Conservation (phyloP, 1,140 invertebrate species). For the Temnothorax longispinosus region DNA sequence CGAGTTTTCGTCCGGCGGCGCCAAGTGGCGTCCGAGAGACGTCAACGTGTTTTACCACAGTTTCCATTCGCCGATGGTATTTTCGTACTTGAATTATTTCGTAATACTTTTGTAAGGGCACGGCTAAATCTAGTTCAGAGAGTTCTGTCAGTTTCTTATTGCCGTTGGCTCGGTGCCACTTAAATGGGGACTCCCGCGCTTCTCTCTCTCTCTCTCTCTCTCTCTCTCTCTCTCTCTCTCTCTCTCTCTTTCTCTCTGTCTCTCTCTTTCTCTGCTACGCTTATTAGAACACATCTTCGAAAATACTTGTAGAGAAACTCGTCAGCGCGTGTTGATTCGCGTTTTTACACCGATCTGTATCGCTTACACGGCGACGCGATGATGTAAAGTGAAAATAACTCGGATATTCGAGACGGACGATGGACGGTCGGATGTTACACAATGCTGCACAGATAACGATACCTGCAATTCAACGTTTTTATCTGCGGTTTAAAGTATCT, state of each 20-base stretch:
- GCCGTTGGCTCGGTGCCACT: slow-evolving; percentile 39
- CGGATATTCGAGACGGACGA: slow-evolving; percentile 1
- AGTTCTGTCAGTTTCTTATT: slow-evolving; percentile 56
- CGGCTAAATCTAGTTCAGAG: slow-evolving; percentile 37
- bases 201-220: neutral
- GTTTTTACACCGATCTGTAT: neutral
- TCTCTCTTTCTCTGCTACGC: neutral
- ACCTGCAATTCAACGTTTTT: neutral
- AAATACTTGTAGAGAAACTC: slow-evolving; percentile 25
- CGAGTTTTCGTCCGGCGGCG: neutral
- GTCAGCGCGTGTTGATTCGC: neutral
- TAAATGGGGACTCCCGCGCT: slow-evolving; percentile 23
- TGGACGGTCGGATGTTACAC: neutral
- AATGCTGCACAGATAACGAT: slow-evolving; percentile 15
- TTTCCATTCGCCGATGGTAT: slow-evolving; percentile 21
- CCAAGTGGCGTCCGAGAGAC: neutral
- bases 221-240: neutral
- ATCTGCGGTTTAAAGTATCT: neutral
- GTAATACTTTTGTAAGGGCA: slow-evolving; percentile 33
- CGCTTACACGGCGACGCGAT: neutral
- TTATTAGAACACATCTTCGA: slow-evolving; percentile 22
- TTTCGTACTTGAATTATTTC: slow-evolving; percentile 45
- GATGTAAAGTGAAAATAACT: slow-evolving; percentile 13
- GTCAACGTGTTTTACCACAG: neutral
- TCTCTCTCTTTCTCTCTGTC: neutral